Percentiles rank a stretch among this genome's conserved stretches.
These are phyloP conservation scores for Knipowitschia caucasica DNA, from an alignment of 2,797 vertebrate genomes.

Conservation along the genomic window DNA sequence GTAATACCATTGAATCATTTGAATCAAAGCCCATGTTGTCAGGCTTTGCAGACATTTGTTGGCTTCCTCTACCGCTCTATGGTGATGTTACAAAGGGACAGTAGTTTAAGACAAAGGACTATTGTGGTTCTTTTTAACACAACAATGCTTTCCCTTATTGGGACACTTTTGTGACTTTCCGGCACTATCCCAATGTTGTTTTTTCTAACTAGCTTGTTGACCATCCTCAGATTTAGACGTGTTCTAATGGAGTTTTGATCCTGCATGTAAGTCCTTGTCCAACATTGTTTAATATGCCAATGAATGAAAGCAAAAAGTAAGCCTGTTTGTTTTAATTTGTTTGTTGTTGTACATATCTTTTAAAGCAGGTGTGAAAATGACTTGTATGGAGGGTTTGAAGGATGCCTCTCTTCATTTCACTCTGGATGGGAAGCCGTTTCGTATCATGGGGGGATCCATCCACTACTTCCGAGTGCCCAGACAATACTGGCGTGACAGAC, in stretches of 20 bases:
- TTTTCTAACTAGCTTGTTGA: conserved; percentile 22
- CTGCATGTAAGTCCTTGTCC: neutral
- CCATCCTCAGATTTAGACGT: neutral
- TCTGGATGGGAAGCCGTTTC: conserved; percentile 78
- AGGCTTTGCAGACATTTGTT: neutral
- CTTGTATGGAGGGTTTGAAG: conserved; percentile 72
- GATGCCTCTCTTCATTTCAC: conserved; percentile 75
- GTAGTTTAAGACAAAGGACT: conserved; percentile 28
- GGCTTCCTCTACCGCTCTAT: conserved; percentile 4
- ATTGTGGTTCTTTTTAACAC: conserved; percentile 53
- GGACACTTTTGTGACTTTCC: conserved; percentile 54
- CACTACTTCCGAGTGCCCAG: conserved; percentile 90
- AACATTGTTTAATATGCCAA: neutral
- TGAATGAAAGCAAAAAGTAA: neutral
- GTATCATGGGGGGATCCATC: conserved; percentile 85
- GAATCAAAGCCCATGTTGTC: neutral
- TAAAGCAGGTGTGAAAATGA: conserved; percentile 37
- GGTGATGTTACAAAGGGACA: conserved; percentile 12
- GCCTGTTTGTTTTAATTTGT: neutral
- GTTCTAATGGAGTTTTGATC: neutral
- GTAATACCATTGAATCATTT: too few species aligned
- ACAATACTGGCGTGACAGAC: conserved; percentile 84
- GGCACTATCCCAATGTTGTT: conserved; percentile 41
- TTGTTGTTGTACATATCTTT: neutral
- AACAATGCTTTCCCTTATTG: conserved; percentile 67